These are phyloP conservation scores for Pseudotriccus pelzelni DNA, from an alignment of 2,797 vertebrate genomes.

Conservation along the genomic window DNA sequence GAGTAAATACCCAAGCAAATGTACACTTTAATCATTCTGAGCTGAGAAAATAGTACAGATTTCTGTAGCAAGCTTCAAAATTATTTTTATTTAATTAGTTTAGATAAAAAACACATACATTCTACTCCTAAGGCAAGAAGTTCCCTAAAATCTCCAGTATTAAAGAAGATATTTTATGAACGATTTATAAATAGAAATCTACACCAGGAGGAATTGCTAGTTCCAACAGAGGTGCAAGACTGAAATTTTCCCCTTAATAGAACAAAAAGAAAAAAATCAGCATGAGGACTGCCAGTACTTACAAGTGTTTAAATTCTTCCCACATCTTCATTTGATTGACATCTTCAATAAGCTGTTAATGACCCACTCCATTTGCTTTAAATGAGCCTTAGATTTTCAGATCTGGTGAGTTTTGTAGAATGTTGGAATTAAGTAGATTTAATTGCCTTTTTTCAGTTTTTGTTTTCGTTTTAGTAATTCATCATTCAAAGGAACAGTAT, in stretches of 20 bases:
- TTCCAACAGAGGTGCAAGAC: not conserved
- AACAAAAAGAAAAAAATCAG: not conserved
- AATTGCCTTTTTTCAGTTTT: conserved; percentile 16
- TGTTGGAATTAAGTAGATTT: conserved; percentile 46
- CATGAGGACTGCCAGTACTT: not conserved
- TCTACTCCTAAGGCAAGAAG: not conserved
- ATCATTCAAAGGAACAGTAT: not conserved
- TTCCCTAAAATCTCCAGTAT: not conserved
- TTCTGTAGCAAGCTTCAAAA: not conserved
- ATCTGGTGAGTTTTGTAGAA: conserved; percentile 61
- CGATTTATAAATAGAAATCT: not conserved
- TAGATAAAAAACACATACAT: not conserved
- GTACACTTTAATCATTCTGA: not conserved
- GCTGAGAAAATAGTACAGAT: not conserved
- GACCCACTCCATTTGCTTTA: conserved; percentile 66
- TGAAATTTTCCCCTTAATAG: not conserved
- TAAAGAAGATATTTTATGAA: not conserved
- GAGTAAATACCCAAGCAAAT: not conserved
- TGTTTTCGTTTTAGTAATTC: conserved; percentile 1
- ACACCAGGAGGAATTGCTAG: not conserved
- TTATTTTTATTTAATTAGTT: not conserved
- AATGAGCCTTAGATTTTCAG: conserved; percentile 58
- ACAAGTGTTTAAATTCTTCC: conserved; percentile 56
- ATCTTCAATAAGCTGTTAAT: conserved; percentile 65
- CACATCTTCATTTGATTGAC: conserved; percentile 59